phyloP scores from a whole-genome alignment of 2,113 vertebrate species.

The Fukomys damarensis region DNA sequence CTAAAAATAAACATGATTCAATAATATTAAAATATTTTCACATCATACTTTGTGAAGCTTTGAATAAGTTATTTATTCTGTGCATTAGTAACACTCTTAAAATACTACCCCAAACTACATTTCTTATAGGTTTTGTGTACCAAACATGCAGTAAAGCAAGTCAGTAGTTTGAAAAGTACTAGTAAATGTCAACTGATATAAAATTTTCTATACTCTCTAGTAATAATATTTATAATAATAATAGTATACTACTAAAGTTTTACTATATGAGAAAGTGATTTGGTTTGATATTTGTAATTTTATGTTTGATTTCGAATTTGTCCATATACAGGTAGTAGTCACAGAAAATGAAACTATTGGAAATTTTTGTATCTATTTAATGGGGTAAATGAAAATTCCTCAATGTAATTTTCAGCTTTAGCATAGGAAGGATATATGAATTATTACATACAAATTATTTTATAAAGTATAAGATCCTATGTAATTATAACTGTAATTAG shows the following conservation, averaged over 20 bases:
- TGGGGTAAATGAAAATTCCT: background rate
- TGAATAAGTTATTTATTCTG: background rate
- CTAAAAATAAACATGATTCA: no score
- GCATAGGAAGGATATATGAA: background rate
- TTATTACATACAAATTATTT: background rate
- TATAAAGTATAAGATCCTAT: background rate
- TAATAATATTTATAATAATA: background rate
- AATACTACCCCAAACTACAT: background rate
- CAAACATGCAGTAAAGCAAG: background rate
- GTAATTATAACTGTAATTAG: background rate
- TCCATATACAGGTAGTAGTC: background rate
- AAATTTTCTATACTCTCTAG: background rate
- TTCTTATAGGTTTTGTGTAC: background rate
- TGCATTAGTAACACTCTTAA: background rate
- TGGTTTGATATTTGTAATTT: background rate
- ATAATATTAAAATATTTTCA: background rate
- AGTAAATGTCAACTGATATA: background rate
- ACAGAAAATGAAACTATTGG: background rate
- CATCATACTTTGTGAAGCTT: background rate
- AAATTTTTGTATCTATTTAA: background rate
- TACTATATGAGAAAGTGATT: background rate
- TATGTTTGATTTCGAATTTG: background rate
- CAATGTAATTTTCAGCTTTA: background rate
- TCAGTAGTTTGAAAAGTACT: background rate
- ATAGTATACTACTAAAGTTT: background rate